These are phyloP conservation scores for Monoplex corrugatus DNA, from an alignment of 2,888 invertebrate genomes.

Conservation along the genomic window DNA sequence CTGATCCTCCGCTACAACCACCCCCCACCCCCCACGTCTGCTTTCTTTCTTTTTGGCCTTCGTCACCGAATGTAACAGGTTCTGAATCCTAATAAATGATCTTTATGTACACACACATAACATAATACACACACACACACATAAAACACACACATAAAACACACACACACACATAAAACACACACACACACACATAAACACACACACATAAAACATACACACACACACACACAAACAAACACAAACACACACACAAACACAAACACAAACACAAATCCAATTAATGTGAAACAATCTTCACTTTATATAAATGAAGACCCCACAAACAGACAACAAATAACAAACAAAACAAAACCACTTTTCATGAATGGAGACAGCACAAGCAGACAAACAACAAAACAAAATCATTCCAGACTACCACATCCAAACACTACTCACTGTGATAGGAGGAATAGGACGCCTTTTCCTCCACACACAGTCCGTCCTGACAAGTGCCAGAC, in stretches of 20 bases:
- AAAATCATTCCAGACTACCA: neutral
- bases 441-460: constrained; percentile 42
- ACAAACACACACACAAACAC: constrained; percentile 1
- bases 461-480: constrained; percentile 62
- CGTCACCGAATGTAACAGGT: no score
- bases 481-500: constrained; percentile 59
- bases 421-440: constrained; percentile 24
- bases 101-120: neutral
- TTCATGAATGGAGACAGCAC: no score
- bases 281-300: neutral
- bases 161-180: no score
- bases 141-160: neutral
- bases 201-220: no score
- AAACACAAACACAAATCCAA: neutral
- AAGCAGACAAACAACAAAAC: no score
- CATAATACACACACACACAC: neutral
- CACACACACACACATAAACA: neutral
- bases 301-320: no score
- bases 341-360: no score
- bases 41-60: no score
- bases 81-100: no score
- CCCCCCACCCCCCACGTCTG: no score
- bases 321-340: no score
- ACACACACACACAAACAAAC: constrained; percentile 10
- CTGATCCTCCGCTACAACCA: no score